Percentiles rank a stretch among this genome's conserved stretches.
Conservation (phyloP, 2,113 vertebrate genomes). For the Pachypanchax playfairii region DNA sequence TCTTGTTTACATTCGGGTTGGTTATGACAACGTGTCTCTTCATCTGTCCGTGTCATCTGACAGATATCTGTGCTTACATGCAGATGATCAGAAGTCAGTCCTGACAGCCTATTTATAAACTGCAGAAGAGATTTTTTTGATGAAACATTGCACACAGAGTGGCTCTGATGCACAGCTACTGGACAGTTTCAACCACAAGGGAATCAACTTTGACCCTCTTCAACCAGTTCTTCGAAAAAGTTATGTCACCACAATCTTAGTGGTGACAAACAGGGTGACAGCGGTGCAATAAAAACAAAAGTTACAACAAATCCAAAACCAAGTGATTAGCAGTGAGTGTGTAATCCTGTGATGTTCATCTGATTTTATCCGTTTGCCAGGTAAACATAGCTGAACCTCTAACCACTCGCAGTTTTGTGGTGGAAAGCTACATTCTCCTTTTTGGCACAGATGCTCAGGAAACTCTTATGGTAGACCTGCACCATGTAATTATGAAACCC, state of each 20-base stretch:
- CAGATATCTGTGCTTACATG: conserved; percentile 31
- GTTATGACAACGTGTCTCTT: conserved; percentile 22
- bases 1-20: conserved; percentile 15
- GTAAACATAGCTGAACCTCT: conserved; percentile 53
- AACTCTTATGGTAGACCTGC: conserved; percentile 62
- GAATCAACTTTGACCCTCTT: conserved; percentile 9
- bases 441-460: conserved; percentile 57
- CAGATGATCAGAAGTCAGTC: conserved; percentile 11
- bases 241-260: background rate
- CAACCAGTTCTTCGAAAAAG: conserved; percentile 5
- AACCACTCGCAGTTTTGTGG: conserved; percentile 64
- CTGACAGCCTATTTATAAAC: conserved; percentile 26
- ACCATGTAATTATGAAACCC: conserved; percentile 74
- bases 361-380: conserved; percentile 50
- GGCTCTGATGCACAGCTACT: conserved; percentile 17
- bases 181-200: conserved; percentile 11
- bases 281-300: background rate
- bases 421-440: conserved; percentile 56
- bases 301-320: background rate
- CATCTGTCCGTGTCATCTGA: conserved; percentile 26
- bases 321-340: conserved; percentile 12
- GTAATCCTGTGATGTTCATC: conserved; percentile 7
- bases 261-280: background rate
- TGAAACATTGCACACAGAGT: conserved; percentile 4
- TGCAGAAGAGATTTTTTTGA: conserved; percentile 12